Base-by-base conservation (phyloP, 2,888 invertebrate species). In the Orchesella flavescens region DNA sequence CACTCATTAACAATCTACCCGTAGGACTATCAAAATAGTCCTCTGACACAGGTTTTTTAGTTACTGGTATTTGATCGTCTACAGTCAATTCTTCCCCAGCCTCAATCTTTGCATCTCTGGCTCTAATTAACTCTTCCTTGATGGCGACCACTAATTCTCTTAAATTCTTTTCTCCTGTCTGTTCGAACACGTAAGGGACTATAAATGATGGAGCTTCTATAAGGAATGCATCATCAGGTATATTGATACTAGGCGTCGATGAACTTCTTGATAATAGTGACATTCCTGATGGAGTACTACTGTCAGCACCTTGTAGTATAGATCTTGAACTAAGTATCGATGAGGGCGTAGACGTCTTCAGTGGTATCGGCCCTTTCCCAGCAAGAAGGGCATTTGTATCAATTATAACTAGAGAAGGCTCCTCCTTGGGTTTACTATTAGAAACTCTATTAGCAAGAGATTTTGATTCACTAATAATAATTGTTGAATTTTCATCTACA, bases 151-250 rank as follows among this genome's bases (percentile, higher is more conserved):
- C 81, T 53, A 81, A 68, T 17, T 91, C 90, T n/a, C 89, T 89
- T 89, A 96, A 92, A 80, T 94, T 94, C 89, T 94, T 94, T 5
- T 94, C 90, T 0, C 96, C 95, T 12, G 96, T 95, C 90, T 96
- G 96, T 90, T 84, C 84, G 76, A 84, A 84, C 66, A 84, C 84
- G 72, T 84, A 84, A 66, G 97, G 97, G 88, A 97, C 96, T 89
- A 97, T 96, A 89, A 97, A 96, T 23, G 96, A 96, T 7, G 97
- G 96, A 43, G 96, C 96, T 90, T 97, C 96, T 12, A 97, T 94
- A 13, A 97, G 96, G 90, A 94, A 96, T 94, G 96, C 96, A 89
- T 97, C 96, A 90, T 97, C 96, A 21, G 96, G 96, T 24, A 97
- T 88, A 86, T 87, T 84, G 87, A 89, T 55, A 93, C 74, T 74